Conservation (phyloP, 2,888 invertebrate genomes). For the Thalpophila matura region DNA sequence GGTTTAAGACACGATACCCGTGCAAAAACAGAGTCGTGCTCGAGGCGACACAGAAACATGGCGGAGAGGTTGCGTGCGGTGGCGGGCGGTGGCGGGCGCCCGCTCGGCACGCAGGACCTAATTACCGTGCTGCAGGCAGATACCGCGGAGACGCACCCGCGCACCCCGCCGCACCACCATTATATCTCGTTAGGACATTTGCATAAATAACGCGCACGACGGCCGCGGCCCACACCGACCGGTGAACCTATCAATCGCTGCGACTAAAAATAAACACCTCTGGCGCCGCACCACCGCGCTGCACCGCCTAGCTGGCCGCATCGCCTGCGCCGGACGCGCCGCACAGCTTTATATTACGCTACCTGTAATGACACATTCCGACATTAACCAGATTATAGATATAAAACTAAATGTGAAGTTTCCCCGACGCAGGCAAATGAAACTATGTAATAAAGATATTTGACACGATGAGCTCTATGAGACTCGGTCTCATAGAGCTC, state of each 20-base stretch:
- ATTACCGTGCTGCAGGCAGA: constrained; percentile 87
- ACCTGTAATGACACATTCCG: constrained; percentile 81
- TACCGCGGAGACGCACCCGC: constrained; percentile 77
- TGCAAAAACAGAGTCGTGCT: constrained; percentile 86
- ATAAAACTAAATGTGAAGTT: constrained; percentile 76
- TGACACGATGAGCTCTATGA: constrained; percentile 79
- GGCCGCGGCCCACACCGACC: constrained; percentile 79
- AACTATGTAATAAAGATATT: constrained; percentile 86
- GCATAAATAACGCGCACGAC: constrained; percentile 87
- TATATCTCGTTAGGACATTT: constrained; percentile 90
- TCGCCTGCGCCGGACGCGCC: constrained; percentile 55
- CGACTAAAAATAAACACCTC: constrained; percentile 83
- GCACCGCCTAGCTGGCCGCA: constrained; percentile 65
- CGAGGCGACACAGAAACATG: constrained; percentile 88
- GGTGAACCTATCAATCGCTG: constrained; percentile 85
- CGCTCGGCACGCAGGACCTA: constrained; percentile 86
- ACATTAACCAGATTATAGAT: constrained; percentile 84
- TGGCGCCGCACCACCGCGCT: constrained; percentile 71
- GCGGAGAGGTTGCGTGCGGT: constrained; percentile 73
- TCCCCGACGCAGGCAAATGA: constrained; percentile 79
- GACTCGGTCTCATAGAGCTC: constrained; percentile 79
- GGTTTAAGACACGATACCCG: constrained; percentile 78
- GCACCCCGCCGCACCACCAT: constrained; percentile 80
- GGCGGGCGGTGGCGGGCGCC: constrained; percentile 64
- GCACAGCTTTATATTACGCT: constrained; percentile 74